Conservation (phyloP, 2,797 vertebrate genomes). For the Neopelma chrysocephalum region DNA sequence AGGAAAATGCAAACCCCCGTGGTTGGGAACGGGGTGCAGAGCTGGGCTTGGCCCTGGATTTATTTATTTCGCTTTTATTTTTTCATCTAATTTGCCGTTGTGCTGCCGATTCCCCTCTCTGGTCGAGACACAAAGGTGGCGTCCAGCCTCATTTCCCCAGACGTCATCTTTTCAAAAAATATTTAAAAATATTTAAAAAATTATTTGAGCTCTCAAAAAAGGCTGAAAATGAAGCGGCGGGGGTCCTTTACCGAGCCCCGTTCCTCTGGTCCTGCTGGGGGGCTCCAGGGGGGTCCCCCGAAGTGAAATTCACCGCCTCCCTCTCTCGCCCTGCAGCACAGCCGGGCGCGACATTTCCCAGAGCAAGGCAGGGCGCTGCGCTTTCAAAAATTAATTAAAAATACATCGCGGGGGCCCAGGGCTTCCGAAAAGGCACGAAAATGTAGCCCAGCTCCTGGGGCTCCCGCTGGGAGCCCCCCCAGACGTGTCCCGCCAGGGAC, state of each 20-base stretch:
- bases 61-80: slow-evolving; percentile 29
- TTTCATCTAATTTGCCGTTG: slow-evolving; percentile 13
- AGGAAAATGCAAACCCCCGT: not conserved
- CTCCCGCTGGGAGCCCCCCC: not conserved
- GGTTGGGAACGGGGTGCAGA: not conserved
- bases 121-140: slow-evolving; percentile 91
- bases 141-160: slow-evolving; percentile 89
- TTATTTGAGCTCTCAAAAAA: slow-evolving; percentile 57
- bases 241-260: slow-evolving; percentile 60
- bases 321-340: slow-evolving; percentile 53
- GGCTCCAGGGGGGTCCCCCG: slow-evolving; percentile 30
- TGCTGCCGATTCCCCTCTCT: slow-evolving; percentile 37
- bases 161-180: slow-evolving; percentile 99
- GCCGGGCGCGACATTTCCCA: slow-evolving; percentile 72
- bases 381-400: slow-evolving; percentile 90
- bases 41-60: not conserved
- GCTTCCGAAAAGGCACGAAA: slow-evolving; percentile 39
- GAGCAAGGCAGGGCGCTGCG: slow-evolving; percentile 48
- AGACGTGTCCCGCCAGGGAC: not conserved
- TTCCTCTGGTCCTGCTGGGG: not conserved
- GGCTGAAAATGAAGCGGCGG: slow-evolving; percentile 78
- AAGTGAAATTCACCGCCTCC: slow-evolving; percentile 66
- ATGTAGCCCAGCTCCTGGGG: slow-evolving; percentile 28
- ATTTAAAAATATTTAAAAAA: slow-evolving; percentile 93
- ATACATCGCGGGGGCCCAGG: slow-evolving; percentile 66